A percentile compares a stretch with the other conserved stretches of the same genome.
Conservation (phyloP, 2,888 invertebrate species). For the Drosophila demipolita region DNA sequence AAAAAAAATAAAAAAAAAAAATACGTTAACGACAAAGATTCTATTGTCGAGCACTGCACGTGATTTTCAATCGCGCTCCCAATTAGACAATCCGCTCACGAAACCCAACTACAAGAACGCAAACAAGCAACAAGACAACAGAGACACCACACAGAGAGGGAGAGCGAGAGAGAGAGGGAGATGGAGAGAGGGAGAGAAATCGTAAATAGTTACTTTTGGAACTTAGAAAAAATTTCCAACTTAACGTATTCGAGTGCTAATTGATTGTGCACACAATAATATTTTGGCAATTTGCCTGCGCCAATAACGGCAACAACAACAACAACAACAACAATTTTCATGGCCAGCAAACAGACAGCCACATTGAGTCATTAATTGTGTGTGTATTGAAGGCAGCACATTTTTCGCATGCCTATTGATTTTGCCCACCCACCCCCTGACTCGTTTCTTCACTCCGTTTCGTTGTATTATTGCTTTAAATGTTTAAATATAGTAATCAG, state of each 20-base stretch:
- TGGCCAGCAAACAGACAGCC: constrained; percentile 36
- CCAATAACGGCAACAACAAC: constrained; percentile 18
- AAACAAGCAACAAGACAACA: constrained; percentile 43
- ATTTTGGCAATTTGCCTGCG: constrained; percentile 61
- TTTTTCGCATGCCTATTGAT: constrained; percentile 72
- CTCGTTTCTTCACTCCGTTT: constrained; percentile 13
- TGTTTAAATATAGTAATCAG: constrained; percentile 74
- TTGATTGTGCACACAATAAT: constrained; percentile 61
- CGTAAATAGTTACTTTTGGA: background rate
- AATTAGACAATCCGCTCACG: constrained; percentile 77
- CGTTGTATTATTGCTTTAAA: constrained; percentile 61
- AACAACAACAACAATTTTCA: constrained; percentile 37
- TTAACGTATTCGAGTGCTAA: constrained; percentile 54
- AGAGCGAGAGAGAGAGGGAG: background rate
- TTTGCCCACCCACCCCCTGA: constrained; percentile 27
- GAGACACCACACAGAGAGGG: constrained; percentile 1
- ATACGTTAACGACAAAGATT: constrained; percentile 72
- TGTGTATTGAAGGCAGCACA: constrained; percentile 40
- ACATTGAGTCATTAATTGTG: constrained; percentile 40
- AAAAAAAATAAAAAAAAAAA: background rate
- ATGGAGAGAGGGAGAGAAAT: background rate
- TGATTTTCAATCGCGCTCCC: constrained; percentile 69
- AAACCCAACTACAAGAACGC: constrained; percentile 66
- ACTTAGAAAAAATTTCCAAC: constrained; percentile 55
- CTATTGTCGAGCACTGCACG: constrained; percentile 75